A percentile compares a stretch with the other conserved stretches of the same genome.
Conservation (phyloP, 2,797 vertebrate genomes). For the Phataginus tricuspis region DNA sequence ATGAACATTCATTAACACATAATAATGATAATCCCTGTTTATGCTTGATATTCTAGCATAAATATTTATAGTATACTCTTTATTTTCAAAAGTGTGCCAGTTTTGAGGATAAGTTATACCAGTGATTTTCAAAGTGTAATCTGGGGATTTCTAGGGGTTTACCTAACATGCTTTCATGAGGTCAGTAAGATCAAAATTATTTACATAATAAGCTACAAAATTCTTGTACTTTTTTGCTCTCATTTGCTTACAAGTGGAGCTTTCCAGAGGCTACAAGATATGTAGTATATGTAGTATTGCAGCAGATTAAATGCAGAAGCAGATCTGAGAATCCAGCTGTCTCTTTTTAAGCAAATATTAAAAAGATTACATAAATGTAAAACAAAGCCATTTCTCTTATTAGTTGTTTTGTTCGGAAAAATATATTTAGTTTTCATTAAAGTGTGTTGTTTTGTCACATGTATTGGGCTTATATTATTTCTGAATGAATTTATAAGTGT, state of each 20-base stretch:
- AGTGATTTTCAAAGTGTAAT: background rate
- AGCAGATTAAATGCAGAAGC: background rate
- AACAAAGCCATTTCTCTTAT: background rate
- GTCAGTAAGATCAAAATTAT: constrained; percentile 18
- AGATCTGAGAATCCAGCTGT: constrained; percentile 30
- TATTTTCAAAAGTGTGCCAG: background rate
- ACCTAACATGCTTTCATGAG: background rate
- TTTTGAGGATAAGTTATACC: background rate
- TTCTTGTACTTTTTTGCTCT: constrained; percentile 19
- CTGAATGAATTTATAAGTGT: background rate
- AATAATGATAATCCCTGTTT: background rate
- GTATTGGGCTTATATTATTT: background rate
- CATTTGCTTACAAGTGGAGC: constrained; percentile 8
- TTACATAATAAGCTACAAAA: constrained; percentile 25
- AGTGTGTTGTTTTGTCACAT: background rate
- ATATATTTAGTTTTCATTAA: background rate
- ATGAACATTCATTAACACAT: background rate
- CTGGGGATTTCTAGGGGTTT: background rate
- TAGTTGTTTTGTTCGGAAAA: constrained; percentile 18
- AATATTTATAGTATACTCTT: background rate
- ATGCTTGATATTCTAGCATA: background rate
- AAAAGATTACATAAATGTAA: background rate
- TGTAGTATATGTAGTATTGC: background rate
- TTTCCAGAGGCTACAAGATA: background rate
- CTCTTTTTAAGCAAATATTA: constrained; percentile 36